Percentiles rank a stretch among this genome's conserved stretches.
phyloP scores from a whole-genome alignment of 2,113 vertebrate species.

The Sterna hirundo region DNA sequence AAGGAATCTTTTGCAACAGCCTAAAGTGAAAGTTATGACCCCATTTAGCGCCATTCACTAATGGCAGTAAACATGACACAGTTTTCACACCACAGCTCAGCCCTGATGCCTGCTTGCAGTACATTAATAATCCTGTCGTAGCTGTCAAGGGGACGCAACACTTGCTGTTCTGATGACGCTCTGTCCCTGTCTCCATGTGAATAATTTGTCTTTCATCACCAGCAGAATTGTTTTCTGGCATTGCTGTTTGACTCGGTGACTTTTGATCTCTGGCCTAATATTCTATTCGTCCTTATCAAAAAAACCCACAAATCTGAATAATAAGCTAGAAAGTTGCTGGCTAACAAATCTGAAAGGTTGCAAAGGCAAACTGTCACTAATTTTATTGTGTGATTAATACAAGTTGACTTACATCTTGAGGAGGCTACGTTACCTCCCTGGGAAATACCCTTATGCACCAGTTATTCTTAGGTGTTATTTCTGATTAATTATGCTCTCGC shows the following conservation, averaged over 20 bases:
- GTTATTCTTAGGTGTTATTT: conserved; percentile 66
- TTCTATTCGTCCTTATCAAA: not conserved
- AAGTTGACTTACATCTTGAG: conserved; percentile 21
- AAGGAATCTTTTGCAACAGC: not conserved
- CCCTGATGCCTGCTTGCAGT: not conserved
- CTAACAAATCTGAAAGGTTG: not conserved
- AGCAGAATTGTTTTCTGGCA: not conserved
- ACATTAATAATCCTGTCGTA: conserved; percentile 33
- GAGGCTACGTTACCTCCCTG: conserved; percentile 17
- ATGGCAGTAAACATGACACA: not conserved
- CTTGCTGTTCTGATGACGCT: not conserved
- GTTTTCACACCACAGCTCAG: not conserved
- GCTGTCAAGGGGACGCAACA: not conserved
- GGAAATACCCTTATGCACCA: conserved; percentile 63
- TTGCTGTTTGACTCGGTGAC: not conserved
- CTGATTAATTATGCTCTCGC: conserved; percentile 66
- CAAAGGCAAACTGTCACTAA: conserved; percentile 28
- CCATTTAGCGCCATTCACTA: not conserved
- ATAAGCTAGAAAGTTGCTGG: not conserved
- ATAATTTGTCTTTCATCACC: conserved; percentile 26
- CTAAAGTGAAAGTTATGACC: conserved; percentile 18
- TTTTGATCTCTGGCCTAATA: conserved; percentile 5
- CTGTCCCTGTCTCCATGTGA: not conserved
- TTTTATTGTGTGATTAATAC: conserved; percentile 32
- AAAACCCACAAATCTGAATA: not conserved